Evolutionary conservation across 2,797 vertebrate genomes (phyloP), one percentile per base, ranked within the genome.

Genomic region (Sylvilagus floridanus): DNA sequence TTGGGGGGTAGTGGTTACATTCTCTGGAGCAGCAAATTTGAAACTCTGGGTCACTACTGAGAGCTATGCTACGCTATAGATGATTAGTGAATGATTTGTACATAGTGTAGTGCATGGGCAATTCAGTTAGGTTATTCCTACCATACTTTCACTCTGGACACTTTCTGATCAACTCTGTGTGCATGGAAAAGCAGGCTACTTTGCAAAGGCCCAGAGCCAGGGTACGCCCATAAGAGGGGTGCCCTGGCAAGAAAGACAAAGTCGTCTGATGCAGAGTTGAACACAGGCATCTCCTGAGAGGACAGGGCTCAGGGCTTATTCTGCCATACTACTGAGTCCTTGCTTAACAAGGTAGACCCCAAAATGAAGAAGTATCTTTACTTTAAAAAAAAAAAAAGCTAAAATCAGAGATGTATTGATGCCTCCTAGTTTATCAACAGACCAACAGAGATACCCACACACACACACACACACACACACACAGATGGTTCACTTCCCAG

Each of bases 331-430:
- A 52, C 4, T 47, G 42, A 71, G 21, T 28, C n/a, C 66, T 90
- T 94, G 60, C 78, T 84, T 90, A 66, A 72, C 37, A 63, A 50
- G 4, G 9, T 50, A 65, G 32, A 63, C 88, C 16, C 6, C 54
- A 88, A 76, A 16, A 81, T 72, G 17, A 96, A 92, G 94, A 88
- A 47, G 66, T 60, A 2, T 52, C 60, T 88, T 71, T 68, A 37
- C 28, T 26, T n/a, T 37, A 26, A 65, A 16, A 83, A 75, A 26
- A 35, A 68, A 28, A 71, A 84, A 28, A 21, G 52, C 24, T 69
- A 75, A 84, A 54, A 68, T 89, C 32, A 54, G 35, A 75, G 28
- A 63, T 84, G 91, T 52, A 47, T 84, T 93, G 26, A 30, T 81
- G 26, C 62, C 75, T 50, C 54, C 94, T 62, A 62, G 68, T 8